Base-by-base conservation (phyloP, 2,888 invertebrate genomes). In the Sussaba pulchella region DNA sequence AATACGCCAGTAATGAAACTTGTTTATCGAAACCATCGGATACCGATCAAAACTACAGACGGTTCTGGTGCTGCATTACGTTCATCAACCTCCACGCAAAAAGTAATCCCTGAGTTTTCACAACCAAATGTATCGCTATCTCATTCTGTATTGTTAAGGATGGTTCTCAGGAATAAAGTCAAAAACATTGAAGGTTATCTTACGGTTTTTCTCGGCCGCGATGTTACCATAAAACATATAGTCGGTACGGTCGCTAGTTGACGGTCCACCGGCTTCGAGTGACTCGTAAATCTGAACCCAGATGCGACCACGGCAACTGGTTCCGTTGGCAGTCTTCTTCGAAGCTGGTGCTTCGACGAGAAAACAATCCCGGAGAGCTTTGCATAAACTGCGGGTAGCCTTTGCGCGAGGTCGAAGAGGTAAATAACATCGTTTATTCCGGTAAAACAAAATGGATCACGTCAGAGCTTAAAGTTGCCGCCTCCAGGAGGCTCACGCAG, bases 271-370 rank as follows among this genome's bases (percentile, higher is more conserved):
- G 43, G 71, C 73, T 67, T 73, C 57, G 63, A 47, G n/a, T 66
- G 67, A 71, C 66, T 84, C 82, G 74, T 80, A 83, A 84, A 84
- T 43, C 73, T 26, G 43, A 59, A 79, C 71, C 76, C 83, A 83
- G 84, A 82, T 82, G 82, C 66, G 54, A 83, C 78, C 78, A 80
- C 81, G 73, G 77, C 74, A 71, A 59, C 70, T 19, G 57, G n/a
- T n/a, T n/a, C n/a, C n/a, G n/a, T n/a, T 50, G 39, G 72, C 64
- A 21, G 39, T 67, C 52, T 78, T 63, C 61, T 63, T 10, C 72
- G 72, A 69, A 73, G 36, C 72, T 39, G 39, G 41, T 45, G 61
- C 67, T 67, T 12, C 39, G 43, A 67, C 69, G 70, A 57, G 57
- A 54, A 31, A 47, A 19, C 17, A 61, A 24, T 17, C n/a, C n/a